Base-by-base conservation (phyloP, 2,797 vertebrate species). In the Taeniopygia guttata region DNA sequence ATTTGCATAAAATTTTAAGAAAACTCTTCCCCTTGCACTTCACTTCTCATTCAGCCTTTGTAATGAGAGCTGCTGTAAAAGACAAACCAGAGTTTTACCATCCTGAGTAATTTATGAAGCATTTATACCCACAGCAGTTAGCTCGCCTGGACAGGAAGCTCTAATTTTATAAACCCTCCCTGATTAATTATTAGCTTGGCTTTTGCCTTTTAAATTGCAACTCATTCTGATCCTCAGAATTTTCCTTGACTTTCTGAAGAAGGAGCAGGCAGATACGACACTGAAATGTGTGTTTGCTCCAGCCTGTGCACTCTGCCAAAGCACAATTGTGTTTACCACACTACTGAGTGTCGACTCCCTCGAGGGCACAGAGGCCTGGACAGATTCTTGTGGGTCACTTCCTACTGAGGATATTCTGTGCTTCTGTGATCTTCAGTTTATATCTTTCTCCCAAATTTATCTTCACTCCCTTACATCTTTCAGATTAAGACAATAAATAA, bases 81-180 rank as follows among this genome's bases (percentile, higher is more conserved):
- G 16, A 36, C 73, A 88, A 87, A 93, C 69, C 55, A 23, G 83
- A 92, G 84, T 93, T 96, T 95, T 94, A 93, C 79, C 89, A 88
- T 52, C 89, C 87, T 55, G 84, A 89, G 92, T 95, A 86, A 96
- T 89, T 93, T 81, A 90, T 67, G 93, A 92, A 93, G 91, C 79
- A 59, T 94, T 94, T 92, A 92, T 68, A 87, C 46, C 94, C 89
- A 55, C 73, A 81, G 93, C 79, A 83, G 89, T 93, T 80, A 70
- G 40, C 81, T 73, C 23, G 38, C 87, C 55, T 84, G 80, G 87
- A 93, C 87, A 94, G 91, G 94, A 91, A 93, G 76, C 79, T 86
- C 66, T 64, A 27, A 87, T 91, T 96, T 96, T 66, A 92, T 86
- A 94, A 94, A 93, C 12, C 42, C 18, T 67, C 73, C 0, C 2